phyloP scores from a whole-genome alignment of 2,797 vertebrate genomes.

The Kryptopterus vitreolus region DNA sequence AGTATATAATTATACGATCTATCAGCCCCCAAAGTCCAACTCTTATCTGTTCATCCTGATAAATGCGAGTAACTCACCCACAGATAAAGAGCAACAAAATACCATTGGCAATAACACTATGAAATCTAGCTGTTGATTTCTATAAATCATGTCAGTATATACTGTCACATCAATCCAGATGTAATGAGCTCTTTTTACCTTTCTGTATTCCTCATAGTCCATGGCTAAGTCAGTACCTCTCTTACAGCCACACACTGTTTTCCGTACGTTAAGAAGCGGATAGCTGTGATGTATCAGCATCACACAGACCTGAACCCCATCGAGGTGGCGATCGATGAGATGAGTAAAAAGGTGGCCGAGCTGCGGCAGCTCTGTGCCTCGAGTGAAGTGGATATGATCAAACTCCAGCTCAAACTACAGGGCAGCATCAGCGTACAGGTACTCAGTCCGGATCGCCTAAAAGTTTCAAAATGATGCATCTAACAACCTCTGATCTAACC shows the following conservation, averaged over 20 bases:
- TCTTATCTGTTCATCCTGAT: conserved; percentile 60
- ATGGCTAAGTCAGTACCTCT: conserved; percentile 5
- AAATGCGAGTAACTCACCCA: neutral
- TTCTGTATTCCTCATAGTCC: neutral
- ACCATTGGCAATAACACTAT: neutral
- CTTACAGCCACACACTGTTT: conserved; percentile 92
- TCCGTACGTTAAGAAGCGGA: conserved; percentile 94
- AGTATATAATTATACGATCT: conserved; percentile 64
- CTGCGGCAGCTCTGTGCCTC: conserved; percentile 89
- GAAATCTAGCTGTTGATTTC: neutral
- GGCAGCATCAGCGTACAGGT: conserved; percentile 98
- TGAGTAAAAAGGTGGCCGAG: conserved; percentile 95
- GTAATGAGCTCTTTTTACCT: neutral
- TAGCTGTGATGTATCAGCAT: conserved; percentile 97
- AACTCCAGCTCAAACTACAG: conserved; percentile 94
- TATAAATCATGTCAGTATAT: neutral
- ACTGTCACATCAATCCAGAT: neutral
- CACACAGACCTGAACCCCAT: conserved; percentile 95
- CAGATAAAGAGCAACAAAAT: conserved; percentile 1
- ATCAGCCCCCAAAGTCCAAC: conserved; percentile 64
- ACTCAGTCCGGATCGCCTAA: conserved; percentile 5
- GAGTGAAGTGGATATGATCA: conserved; percentile 96
- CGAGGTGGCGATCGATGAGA: conserved; percentile 96
- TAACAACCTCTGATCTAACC: neutral
- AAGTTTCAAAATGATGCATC: neutral